phyloP scores from a whole-genome alignment of 35 echinoderm and acorn worm species.

The Amphiura filiformis region DNA sequence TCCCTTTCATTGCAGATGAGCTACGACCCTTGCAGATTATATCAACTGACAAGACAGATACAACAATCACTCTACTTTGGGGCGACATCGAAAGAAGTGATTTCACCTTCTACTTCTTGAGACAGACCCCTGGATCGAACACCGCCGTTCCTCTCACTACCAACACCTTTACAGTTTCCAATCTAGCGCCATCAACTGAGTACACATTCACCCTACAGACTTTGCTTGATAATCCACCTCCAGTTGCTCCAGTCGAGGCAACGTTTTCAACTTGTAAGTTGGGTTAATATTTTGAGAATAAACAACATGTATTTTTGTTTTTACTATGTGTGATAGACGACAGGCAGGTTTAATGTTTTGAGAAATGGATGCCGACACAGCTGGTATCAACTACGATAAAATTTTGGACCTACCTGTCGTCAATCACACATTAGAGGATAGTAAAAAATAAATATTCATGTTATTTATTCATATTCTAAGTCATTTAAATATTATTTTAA shows the following conservation, averaged over 20 bases:
- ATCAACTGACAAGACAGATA: neutral
- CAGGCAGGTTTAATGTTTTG: too few species aligned
- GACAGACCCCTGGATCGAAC: neutral
- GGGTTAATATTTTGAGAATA: neutral
- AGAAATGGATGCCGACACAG: too few species aligned
- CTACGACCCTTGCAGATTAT: neutral
- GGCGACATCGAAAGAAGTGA: neutral
- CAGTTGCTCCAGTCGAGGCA: neutral
- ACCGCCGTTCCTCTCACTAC: neutral
- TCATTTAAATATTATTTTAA: too few species aligned
- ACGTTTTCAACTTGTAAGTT: neutral
- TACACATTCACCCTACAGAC: conserved; percentile 16
- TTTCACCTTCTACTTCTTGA: neutral
- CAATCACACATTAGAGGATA: too few species aligned
- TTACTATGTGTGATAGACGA: too few species aligned
- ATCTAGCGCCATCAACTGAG: neutral
- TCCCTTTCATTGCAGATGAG: too few species aligned
- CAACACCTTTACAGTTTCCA: neutral
- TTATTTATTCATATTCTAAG: too few species aligned
- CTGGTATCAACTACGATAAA: too few species aligned
- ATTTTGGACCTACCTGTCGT: too few species aligned
- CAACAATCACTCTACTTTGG: neutral
- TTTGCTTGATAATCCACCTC: neutral
- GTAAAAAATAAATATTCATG: too few species aligned
- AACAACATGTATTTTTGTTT: too few species aligned